Conservation (phyloP, 2,113 vertebrate species). For the Malurus melanocephalus region DNA sequence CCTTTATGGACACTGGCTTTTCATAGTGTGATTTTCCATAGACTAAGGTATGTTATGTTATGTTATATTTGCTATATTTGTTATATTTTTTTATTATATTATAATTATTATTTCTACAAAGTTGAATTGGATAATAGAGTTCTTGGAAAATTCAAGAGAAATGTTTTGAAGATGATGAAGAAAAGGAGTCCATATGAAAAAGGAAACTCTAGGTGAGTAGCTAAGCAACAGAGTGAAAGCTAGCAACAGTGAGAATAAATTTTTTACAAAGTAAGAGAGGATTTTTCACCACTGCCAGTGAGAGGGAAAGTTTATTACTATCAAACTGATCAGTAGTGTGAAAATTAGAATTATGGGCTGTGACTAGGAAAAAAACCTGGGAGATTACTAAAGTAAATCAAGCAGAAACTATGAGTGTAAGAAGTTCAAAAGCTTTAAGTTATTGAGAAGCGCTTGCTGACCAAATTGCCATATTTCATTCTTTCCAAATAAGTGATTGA, state of each 20-base stretch:
- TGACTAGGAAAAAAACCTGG: not conserved
- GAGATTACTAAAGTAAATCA: not conserved
- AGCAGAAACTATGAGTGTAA: not conserved
- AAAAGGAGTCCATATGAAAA: not conserved
- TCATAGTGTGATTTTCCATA: no score
- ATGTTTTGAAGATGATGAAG: not conserved
- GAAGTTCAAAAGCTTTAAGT: not conserved
- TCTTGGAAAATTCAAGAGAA: not conserved
- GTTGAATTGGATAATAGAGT: not conserved
- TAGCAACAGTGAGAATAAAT: not conserved
- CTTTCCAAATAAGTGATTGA: not conserved
- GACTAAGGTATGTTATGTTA: not conserved
- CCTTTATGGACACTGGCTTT: no score
- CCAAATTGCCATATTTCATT: accelerated
- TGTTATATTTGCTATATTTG: not conserved
- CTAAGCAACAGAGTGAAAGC: not conserved
- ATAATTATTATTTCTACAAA: not conserved
- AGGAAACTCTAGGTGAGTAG: not conserved
- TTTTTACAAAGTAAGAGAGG: not conserved
- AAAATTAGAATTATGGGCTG: not conserved
- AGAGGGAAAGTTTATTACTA: not conserved
- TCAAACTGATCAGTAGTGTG: not conserved
- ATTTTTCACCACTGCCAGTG: not conserved
- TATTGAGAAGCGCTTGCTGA: not conserved
- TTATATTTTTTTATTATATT: not conserved